These are phyloP conservation scores for Marasmarcha lunaedactyla DNA, from an alignment of 2,888 invertebrate genomes.

Conservation along the genomic window DNA sequence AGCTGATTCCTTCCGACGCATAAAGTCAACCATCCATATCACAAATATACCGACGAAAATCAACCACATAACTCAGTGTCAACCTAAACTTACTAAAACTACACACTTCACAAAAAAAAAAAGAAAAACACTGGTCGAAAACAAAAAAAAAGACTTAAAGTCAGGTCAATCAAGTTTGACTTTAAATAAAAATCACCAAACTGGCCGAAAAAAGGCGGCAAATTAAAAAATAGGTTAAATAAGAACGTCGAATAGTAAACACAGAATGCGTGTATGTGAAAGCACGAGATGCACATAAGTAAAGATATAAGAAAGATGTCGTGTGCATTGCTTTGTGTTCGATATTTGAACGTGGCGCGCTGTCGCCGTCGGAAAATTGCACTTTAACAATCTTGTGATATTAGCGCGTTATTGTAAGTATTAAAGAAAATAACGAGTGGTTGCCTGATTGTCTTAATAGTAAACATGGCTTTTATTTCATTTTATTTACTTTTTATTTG, in stretches of 20 bases:
- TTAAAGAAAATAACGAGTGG: no score
- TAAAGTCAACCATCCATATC: constrained; percentile 53
- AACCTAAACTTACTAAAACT: no score
- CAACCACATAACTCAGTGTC: constrained; percentile 43
- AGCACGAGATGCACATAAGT: constrained; percentile 27
- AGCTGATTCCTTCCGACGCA: constrained; percentile 48
- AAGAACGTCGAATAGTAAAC: constrained; percentile 18
- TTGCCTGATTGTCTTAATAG: no score
- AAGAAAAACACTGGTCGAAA: no score
- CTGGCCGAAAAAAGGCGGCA: no score
- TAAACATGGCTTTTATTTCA: no score
- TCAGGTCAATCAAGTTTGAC: constrained; percentile 8
- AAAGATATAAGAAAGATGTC: constrained; percentile 26
- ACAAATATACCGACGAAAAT: constrained; percentile 48
- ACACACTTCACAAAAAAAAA: no score
- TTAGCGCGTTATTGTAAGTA: no score
- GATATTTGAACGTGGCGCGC: not conserved
- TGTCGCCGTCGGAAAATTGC: not conserved
- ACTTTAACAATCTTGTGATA: not conserved
- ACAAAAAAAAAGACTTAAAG: no score
- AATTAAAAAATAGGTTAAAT: constrained; percentile 5
- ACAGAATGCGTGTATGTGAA: constrained; percentile 29
- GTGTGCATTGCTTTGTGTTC: constrained; percentile 9
- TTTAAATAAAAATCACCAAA: no score
- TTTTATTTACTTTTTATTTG: no score